phyloP scores from a whole-genome alignment of 2,113 vertebrate genomes.

The Corynorhinus townsendii region DNA sequence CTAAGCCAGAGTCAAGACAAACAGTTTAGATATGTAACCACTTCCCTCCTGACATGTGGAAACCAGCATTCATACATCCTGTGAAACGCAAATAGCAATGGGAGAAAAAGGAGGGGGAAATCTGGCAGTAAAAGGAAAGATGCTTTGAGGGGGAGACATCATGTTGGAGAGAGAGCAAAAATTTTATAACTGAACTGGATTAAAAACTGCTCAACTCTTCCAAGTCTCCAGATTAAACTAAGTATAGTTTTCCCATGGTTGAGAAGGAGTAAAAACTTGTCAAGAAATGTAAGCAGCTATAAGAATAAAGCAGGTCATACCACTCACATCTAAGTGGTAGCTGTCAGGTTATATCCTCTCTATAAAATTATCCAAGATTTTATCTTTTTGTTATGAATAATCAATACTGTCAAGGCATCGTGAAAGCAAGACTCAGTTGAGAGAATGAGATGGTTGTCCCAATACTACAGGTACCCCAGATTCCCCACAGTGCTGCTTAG shows the following conservation, averaged over 20 bases:
- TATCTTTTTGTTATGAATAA: not conserved
- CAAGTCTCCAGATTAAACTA: not conserved
- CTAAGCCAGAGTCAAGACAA: not conserved
- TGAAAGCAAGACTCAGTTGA: not conserved
- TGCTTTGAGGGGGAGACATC: not conserved
- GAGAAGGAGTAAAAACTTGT: not conserved
- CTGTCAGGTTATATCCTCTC: not conserved
- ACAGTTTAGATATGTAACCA: not conserved
- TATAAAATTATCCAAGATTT: not conserved
- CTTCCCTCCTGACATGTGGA: not conserved
- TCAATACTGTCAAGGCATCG: not conserved
- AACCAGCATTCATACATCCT: not conserved
- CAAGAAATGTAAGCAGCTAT: not conserved
- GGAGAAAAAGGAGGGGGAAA: not conserved
- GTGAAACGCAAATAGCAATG: not conserved
- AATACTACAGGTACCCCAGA: accelerated
- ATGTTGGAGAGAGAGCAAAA: not conserved
- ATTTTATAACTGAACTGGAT: not conserved
- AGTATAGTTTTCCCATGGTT: not conserved
- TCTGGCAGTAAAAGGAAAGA: not conserved
- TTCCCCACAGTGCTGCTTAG: not conserved
- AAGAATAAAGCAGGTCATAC: not conserved
- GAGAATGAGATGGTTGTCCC: not conserved
- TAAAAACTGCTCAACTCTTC: not conserved
- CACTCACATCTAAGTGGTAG: not conserved